Conservation (phyloP, 2,113 vertebrate genomes). For the Cephalopterus ornatus region DNA sequence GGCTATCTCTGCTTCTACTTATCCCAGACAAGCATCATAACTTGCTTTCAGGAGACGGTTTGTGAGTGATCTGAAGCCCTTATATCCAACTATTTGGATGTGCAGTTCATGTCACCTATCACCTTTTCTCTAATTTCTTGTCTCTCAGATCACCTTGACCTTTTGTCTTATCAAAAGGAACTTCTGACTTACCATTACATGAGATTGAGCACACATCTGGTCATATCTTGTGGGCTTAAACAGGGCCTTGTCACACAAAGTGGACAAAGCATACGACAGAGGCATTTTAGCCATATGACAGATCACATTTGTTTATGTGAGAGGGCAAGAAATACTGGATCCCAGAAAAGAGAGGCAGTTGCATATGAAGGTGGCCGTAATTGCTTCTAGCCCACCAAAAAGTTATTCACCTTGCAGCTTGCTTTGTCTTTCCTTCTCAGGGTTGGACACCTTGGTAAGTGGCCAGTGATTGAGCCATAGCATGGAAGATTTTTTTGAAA, state of each 20-base stretch:
- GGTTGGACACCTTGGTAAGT: not conserved
- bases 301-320: not conserved
- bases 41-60: not conserved
- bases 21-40: not conserved
- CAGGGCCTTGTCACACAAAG: not conserved
- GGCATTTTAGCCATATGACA: not conserved
- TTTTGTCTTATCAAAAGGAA: not conserved
- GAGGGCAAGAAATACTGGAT: not conserved
- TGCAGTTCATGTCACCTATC: not conserved
- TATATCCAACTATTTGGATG: not conserved
- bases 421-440: not conserved
- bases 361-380: not conserved
- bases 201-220: not conserved
- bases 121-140: not conserved
- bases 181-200: not conserved
- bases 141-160: not conserved
- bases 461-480: fast-evolving
- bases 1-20: not conserved
- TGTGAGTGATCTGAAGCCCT: not conserved
- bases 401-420: not conserved
- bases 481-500: not conserved
- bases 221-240: not conserved
- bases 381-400: not conserved
- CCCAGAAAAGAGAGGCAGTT: not conserved
- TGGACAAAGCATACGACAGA: not conserved